phyloP scores from a whole-genome alignment of 2,797 vertebrate species.

The Pachyuromys duprasi region DNA sequence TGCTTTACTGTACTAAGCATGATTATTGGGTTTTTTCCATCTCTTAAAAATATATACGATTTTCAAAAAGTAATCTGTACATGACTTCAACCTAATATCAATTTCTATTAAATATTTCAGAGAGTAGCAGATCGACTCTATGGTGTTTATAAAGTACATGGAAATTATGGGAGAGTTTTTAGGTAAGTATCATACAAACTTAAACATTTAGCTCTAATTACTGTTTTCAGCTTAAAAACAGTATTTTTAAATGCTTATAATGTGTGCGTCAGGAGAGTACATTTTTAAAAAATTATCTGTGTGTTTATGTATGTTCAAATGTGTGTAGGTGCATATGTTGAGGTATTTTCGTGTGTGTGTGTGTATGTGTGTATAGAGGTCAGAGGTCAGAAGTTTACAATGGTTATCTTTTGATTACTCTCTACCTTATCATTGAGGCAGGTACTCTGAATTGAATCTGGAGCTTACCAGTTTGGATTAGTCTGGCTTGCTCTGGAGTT shows the following conservation, averaged over 20 bases:
- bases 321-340: background rate
- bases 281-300: background rate
- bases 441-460: background rate
- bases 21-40: background rate
- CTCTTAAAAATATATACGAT: background rate
- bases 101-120: constrained; percentile 85
- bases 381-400: background rate
- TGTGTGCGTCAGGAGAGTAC: background rate
- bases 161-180: constrained; percentile 98
- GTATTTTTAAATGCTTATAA: background rate
- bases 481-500: background rate
- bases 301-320: background rate
- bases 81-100: constrained; percentile 60
- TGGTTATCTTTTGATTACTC: background rate
- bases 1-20: constrained; percentile 35
- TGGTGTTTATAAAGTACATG: constrained; percentile 98
- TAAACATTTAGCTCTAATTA: background rate
- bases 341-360: background rate
- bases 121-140: constrained; percentile 97
- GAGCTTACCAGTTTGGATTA: background rate
- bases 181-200: constrained; percentile 89
- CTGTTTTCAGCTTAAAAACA: constrained; percentile 19
- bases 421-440: background rate
- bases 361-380: no score
- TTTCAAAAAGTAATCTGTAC: background rate